Percentiles rank a stretch among this genome's conserved stretches.
Evolutionary conservation across 2,888 invertebrate species (phyloP).

Genomic region (Torymus auratus): DNA sequence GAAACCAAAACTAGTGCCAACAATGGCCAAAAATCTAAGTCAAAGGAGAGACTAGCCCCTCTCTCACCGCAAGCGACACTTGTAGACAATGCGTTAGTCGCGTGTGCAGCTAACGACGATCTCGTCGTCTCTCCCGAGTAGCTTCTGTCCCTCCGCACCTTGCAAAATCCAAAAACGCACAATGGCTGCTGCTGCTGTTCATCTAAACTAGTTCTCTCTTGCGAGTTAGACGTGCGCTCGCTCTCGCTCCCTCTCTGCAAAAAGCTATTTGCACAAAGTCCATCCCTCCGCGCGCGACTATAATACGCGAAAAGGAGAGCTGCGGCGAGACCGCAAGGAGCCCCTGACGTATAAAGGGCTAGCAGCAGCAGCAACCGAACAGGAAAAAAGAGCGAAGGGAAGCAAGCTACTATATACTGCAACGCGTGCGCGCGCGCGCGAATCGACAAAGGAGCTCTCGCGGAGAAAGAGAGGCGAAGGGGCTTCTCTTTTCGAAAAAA

Average conservation of each 20-base stretch:
- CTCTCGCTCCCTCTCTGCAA: neutral
- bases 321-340: neutral
- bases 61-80: neutral
- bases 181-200: neutral
- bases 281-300: too few relatives aligned
- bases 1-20: neutral
- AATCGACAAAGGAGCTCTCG: conserved; percentile 36
- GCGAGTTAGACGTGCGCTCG: neutral
- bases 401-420: neutral
- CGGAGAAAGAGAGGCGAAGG: neutral
- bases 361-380: neutral
- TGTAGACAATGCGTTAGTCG: conserved; percentile 3
- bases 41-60: conserved; percentile 1
- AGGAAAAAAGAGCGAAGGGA: conserved; percentile 14
- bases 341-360: neutral
- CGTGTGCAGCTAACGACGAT: conserved; percentile 29
- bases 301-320: neutral
- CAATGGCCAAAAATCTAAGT: neutral
- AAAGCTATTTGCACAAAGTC: conserved; percentile 23
- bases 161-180: neutral
- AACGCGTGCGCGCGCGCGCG: conserved; percentile 26
- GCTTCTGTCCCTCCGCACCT: too few relatives aligned
- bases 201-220: conserved; percentile 2
- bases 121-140: neutral
- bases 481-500: neutral